Percentiles rank a stretch among this genome's conserved stretches.
These are phyloP conservation scores for Sebastiscus albofasciatus DNA, from an alignment of 2,797 vertebrate species.

Conservation along the genomic window DNA sequence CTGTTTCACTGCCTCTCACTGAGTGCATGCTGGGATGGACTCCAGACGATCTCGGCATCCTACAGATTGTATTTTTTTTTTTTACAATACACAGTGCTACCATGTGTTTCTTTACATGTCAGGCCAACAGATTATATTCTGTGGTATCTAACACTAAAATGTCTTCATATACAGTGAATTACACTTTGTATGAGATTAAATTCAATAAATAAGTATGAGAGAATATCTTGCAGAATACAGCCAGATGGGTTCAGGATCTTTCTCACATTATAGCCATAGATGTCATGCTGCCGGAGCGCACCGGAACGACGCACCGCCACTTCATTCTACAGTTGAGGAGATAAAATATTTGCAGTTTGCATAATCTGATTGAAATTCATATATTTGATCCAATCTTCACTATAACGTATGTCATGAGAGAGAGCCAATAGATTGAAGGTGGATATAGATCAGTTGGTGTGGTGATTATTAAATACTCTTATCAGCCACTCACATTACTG, in stretches of 20 bases:
- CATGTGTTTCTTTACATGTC: background rate
- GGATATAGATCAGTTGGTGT: no score
- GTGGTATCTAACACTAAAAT: background rate
- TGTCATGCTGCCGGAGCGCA: background rate
- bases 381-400: no score
- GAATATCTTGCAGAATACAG: background rate
- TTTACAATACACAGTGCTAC: background rate
- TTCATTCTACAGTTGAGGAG: background rate
- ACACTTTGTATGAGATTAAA: background rate
- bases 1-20: background rate
- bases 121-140: background rate
- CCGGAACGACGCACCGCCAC: background rate
- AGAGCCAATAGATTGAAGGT: no score
- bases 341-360: background rate
- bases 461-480: no score
- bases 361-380: background rate
- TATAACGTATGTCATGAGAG: no score
- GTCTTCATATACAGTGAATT: background rate
- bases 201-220: background rate
- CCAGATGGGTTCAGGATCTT: background rate
- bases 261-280: background rate
- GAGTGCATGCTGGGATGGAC: background rate
- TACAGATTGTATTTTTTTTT: background rate
- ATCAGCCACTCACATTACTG: no score
- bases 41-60: background rate